phyloP scores from a whole-genome alignment of 23 tunicate genomes.

The Diplosoma virens region DNA sequence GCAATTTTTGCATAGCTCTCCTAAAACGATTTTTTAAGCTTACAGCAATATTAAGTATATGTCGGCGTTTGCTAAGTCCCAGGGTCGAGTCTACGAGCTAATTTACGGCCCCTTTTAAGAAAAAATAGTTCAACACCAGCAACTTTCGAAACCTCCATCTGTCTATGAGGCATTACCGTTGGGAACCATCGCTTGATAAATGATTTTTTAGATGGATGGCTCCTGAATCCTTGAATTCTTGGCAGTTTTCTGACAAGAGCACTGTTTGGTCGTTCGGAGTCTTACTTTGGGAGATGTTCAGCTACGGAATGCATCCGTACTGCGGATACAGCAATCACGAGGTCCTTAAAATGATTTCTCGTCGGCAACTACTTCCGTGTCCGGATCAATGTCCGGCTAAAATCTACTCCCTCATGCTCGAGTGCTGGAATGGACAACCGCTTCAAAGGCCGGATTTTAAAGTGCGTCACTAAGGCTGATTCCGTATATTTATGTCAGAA shows the following conservation, averaged over 20 bases:
- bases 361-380: conserved; percentile 76
- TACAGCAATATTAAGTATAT: too few relatives aligned
- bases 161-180: too few relatives aligned
- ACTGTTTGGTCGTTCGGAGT: conserved; percentile 97
- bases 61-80: too few relatives aligned
- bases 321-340: conserved; percentile 97
- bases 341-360: conserved; percentile 73
- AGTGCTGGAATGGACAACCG: conserved; percentile 80
- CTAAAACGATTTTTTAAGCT: too few relatives aligned
- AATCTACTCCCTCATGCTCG: conserved; percentile 87
- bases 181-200: too few relatives aligned
- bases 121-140: too few relatives aligned
- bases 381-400: conserved; percentile 97
- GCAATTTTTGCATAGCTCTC: too few relatives aligned
- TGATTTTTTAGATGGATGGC: conserved; percentile 93
- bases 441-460: conserved; percentile 52
- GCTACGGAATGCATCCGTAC: conserved; percentile 89
- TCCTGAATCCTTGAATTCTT: conserved; percentile 65
- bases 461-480: too few relatives aligned
- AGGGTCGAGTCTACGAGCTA: too few relatives aligned
- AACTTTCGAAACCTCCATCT: too few relatives aligned
- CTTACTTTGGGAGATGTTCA: conserved; percentile 89
- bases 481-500: too few relatives aligned
- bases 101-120: too few relatives aligned
- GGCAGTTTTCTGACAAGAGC: conserved; percentile 72